These are phyloP conservation scores for Siniperca knerii DNA, from an alignment of 2,113 vertebrate genomes.

Conservation along the genomic window DNA sequence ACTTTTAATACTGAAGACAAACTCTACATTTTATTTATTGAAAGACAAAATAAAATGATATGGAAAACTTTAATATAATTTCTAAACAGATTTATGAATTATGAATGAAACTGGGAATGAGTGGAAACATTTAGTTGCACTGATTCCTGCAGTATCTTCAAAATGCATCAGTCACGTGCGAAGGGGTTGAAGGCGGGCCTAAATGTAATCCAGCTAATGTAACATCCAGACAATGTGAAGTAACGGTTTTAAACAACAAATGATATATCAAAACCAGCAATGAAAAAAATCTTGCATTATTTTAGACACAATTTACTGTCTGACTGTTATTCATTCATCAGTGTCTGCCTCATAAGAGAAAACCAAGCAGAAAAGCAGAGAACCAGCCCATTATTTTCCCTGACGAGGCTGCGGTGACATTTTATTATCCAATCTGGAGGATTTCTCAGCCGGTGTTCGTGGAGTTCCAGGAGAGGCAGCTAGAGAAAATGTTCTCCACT, in stretches of 20 bases:
- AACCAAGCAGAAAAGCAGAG: not conserved
- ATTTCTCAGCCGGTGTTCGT: conserved; percentile 10
- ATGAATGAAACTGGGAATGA: not conserved
- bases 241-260: not conserved
- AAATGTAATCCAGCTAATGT: not conserved
- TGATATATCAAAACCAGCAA: not conserved
- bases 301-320: not conserved
- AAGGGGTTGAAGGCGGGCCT: no score
- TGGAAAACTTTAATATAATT: not conserved
- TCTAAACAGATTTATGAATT: not conserved
- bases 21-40: no score
- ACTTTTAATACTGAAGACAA: no score
- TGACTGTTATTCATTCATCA: not conserved
- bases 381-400: conserved; percentile 30
- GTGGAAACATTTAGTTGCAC: not conserved
- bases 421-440: conserved; percentile 40
- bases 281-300: no score
- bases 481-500: conserved; percentile 34
- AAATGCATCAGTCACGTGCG: not conserved
- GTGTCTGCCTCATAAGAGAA: not conserved
- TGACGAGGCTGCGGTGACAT: conserved; percentile 27
- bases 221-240: not conserved
- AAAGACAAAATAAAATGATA: no score
- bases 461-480: conserved; percentile 36
- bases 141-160: not conserved